phyloP scores from a whole-genome alignment of 2,113 vertebrate species.

The Platycercus adscitus region DNA sequence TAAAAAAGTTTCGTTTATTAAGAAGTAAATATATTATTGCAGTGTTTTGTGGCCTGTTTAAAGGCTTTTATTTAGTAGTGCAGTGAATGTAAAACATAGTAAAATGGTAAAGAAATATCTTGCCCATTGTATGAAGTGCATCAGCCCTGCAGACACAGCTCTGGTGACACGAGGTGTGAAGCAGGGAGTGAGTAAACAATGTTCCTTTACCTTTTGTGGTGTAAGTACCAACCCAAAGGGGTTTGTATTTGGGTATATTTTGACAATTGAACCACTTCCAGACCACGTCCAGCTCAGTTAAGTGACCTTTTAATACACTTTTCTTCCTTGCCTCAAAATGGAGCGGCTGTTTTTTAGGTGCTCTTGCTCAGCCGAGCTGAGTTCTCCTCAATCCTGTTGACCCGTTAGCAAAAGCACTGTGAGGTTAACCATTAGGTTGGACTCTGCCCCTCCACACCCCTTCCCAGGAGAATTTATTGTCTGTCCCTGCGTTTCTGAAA shows the following conservation, averaged over 20 bases:
- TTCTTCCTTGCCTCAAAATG: background rate
- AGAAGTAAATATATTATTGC: slow-evolving; percentile 77
- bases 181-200: background rate
- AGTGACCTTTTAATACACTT: slow-evolving; percentile 12
- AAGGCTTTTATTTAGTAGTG: slow-evolving; percentile 77
- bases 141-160: slow-evolving; percentile 32
- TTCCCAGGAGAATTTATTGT: background rate
- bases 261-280: slow-evolving; percentile 39
- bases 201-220: slow-evolving; percentile 21
- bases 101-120: slow-evolving; percentile 41
- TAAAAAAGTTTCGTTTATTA: slow-evolving; percentile 73
- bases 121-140: slow-evolving; percentile 56
- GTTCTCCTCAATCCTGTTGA: slow-evolving; percentile 47
- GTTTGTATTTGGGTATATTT: background rate
- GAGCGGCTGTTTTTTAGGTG: background rate
- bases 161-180: slow-evolving; percentile 34
- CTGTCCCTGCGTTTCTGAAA: slow-evolving; percentile 1
- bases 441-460: background rate
- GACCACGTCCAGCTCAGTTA: slow-evolving; percentile 16
- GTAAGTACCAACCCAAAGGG: background rate
- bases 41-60: slow-evolving; percentile 82
- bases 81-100: slow-evolving; percentile 75
- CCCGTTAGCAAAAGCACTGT: slow-evolving; percentile 26
- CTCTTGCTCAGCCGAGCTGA: slow-evolving; percentile 46
- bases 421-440: slow-evolving; percentile 51